Evolutionary conservation across 2,113 vertebrate genomes (phyloP).

Genomic region (Corapipo altera): DNA sequence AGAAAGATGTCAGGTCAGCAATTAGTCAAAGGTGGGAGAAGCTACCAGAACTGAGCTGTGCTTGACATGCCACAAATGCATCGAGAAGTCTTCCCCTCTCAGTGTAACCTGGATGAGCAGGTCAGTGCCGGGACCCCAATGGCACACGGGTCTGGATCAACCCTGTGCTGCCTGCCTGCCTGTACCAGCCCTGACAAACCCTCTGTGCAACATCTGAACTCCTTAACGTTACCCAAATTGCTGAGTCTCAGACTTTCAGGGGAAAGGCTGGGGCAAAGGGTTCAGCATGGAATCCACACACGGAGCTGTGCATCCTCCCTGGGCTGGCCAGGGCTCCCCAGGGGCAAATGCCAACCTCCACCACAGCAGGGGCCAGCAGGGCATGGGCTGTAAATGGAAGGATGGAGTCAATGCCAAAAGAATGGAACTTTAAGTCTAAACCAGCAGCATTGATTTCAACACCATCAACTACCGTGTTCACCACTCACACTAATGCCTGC

Average conservation of each 20-base stretch:
- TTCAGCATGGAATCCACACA: accelerated
- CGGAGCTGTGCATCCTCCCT: neutral
- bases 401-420: neutral
- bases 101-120: neutral
- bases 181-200: neutral
- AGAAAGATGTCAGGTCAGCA: slow-evolving; percentile 75
- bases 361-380: accelerated
- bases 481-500: neutral
- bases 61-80: slow-evolving; percentile 14
- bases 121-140: accelerated
- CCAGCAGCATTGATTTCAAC: neutral
- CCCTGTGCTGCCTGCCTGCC: neutral
- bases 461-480: neutral
- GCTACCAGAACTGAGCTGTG: slow-evolving; percentile 36
- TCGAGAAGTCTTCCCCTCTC: neutral
- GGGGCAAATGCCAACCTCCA: accelerated
- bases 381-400: neutral
- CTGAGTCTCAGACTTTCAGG: neutral
- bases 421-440: neutral
- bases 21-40: slow-evolving; percentile 74
- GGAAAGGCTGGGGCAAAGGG: neutral
- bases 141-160: accelerated
- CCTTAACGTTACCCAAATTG: neutral
- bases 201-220: neutral
- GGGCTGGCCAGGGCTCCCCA: neutral